Conservation (phyloP, 2,888 invertebrate genomes). For the Eupithecia inturbata region DNA sequence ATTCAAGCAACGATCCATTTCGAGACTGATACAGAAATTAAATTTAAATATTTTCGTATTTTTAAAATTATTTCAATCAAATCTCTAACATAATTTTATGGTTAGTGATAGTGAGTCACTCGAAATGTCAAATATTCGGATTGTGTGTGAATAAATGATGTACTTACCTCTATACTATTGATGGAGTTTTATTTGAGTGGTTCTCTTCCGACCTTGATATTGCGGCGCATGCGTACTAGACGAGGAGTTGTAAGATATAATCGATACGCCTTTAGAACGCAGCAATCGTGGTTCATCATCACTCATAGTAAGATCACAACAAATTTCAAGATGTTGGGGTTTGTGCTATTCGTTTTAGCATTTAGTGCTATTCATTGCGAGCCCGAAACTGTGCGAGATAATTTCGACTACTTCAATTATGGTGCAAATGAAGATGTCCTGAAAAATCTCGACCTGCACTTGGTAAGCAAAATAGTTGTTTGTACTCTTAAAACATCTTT, state of each 20-base stretch:
- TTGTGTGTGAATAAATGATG: slow-evolving; percentile 68
- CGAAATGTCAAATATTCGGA: slow-evolving; percentile 59
- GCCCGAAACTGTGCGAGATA: slow-evolving; percentile 78
- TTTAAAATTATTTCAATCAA: slow-evolving; percentile 48
- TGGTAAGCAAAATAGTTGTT: slow-evolving; percentile 57
- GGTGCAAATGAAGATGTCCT: slow-evolving; percentile 72
- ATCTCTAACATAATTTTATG: slow-evolving; percentile 37
- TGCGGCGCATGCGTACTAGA: slow-evolving; percentile 69
- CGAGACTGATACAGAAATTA: slow-evolving; percentile 79
- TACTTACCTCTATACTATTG: slow-evolving; percentile 59
- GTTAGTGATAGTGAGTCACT: slow-evolving; percentile 43
- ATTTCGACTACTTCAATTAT: slow-evolving; percentile 77
- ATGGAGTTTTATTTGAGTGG: slow-evolving; percentile 55
- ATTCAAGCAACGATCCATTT: slow-evolving; percentile 70
- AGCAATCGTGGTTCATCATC: slow-evolving; percentile 5
- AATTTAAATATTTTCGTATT: slow-evolving; percentile 78
- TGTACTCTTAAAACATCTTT: background rate
- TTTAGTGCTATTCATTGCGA: slow-evolving; percentile 66
- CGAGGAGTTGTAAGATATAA: slow-evolving; percentile 45
- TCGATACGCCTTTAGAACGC: slow-evolving; percentile 1
- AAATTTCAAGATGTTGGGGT: slow-evolving; percentile 69
- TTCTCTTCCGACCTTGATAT: slow-evolving; percentile 63
- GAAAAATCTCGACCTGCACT: slow-evolving; percentile 71
- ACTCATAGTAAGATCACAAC: slow-evolving; percentile 58
- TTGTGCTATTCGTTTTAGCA: slow-evolving; percentile 57